Evolutionary conservation across 1,140 invertebrate genomes (phyloP), one percentile per base, ranked within the genome.

Genomic region (Drosophila nebulosa): DNA sequence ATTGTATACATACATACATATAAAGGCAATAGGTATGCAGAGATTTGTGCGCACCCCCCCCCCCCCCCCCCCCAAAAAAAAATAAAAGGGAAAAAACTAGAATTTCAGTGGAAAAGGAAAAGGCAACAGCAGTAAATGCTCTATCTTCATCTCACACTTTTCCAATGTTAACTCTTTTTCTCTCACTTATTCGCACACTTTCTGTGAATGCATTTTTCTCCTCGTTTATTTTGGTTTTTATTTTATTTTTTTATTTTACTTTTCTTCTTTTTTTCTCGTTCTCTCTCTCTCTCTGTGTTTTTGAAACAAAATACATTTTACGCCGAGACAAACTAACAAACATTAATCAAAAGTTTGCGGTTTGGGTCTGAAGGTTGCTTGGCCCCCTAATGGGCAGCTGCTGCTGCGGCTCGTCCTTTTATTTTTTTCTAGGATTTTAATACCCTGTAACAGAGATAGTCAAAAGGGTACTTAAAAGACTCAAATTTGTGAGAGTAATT

Each of bases 251-350:
- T 5, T 5, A 4, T 9, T 42, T 18, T n/a, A n/a, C n/a, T n/a
- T 16, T 9, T 4, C 4, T 42, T 42, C 16, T 6, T 16, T 39
- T 46, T 46, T 46, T n/a, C n/a, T n/a, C n/a, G n/a, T n/a, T n/a
- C n/a, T n/a, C n/a, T n/a, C n/a, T n/a, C n/a, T n/a, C 4, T 1
- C n/a, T 36, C 7, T 80, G 79, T 79, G 4, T n/a, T 53, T 85
- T 80, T 79, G 74, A 81, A 85, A 85, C 78, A 78, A 85, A 85
- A 85, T 81, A 85, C 79, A 85, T 85, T 86, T 80, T 68, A 76
- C 78, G 66, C 50, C 64, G 61, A 74, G 66, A 73, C 74, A 67
- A 86, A 85, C 81, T 81, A 80, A 80, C 78, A 81, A 85, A 85
- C 81, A 85, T 85, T 85, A 85, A 85, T 85, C 81, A 85, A 86